A percentile compares a stretch with the other conserved stretches of the same genome.
These are phyloP conservation scores for Drosophila funebris DNA, from an alignment of 1,140 invertebrate species.

Conservation along the genomic window DNA sequence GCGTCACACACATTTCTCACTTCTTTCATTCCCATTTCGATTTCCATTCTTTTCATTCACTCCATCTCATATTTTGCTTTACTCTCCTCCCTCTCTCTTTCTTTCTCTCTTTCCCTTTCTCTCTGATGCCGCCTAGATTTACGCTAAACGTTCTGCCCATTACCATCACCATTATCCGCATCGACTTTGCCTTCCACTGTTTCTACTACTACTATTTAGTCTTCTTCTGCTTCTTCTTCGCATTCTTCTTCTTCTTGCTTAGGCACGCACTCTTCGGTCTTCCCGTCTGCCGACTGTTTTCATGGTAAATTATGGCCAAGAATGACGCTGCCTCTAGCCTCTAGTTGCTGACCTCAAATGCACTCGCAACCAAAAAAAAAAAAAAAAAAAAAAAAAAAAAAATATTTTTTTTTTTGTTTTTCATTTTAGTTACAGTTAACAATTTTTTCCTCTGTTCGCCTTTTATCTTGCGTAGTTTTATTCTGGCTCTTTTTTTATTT, in stretches of 20 bases:
- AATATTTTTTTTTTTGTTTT: slow-evolving; percentile 17
- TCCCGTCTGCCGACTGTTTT: slow-evolving; percentile 29
- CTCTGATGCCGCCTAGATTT: slow-evolving; percentile 29
- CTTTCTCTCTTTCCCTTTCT: slow-evolving; percentile 15
- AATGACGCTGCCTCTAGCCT: slow-evolving; percentile 34
- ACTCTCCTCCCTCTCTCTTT: not conserved
- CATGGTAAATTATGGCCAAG: slow-evolving; percentile 57
- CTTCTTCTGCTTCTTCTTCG: not conserved
- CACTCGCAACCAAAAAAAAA: slow-evolving; percentile 24
- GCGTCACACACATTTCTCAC: slow-evolving; percentile 47
- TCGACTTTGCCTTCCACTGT: slow-evolving; percentile 10
- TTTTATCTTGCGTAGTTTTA: slow-evolving; percentile 17
- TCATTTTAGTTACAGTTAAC: slow-evolving; percentile 29
- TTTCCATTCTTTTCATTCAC: slow-evolving; percentile 16
- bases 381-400: slow-evolving; percentile 15
- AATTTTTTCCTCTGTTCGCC: slow-evolving; percentile 5
- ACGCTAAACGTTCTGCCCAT: slow-evolving; percentile 53
- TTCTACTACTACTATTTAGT: not conserved
- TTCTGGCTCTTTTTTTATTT: not conserved
- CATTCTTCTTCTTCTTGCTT: slow-evolving; percentile 8
- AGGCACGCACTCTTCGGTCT: slow-evolving; percentile 41
- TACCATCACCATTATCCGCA: slow-evolving; percentile 43
- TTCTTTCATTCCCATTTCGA: slow-evolving; percentile 17
- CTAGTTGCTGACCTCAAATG: slow-evolving; percentile 50
- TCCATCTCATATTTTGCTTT: too few relatives aligned